These are phyloP conservation scores for Eriocheir sinensis DNA, from an alignment of 1,140 invertebrate genomes.

Conservation along the genomic window DNA sequence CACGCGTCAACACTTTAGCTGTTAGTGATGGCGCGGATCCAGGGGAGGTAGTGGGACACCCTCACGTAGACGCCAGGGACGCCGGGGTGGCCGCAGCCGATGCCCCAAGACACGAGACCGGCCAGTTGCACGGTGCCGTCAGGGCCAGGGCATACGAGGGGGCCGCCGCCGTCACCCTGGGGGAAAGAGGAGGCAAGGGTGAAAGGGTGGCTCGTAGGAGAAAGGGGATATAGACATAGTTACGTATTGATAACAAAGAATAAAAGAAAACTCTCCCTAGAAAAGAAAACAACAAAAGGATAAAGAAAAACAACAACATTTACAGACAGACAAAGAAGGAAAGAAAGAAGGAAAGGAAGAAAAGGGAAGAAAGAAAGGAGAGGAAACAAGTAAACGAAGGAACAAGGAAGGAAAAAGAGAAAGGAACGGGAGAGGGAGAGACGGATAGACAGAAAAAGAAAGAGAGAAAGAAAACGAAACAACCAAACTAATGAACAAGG, in stretches of 20 bases:
- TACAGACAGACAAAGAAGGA: too few species aligned
- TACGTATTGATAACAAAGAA: not conserved
- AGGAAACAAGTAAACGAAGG: too few species aligned
- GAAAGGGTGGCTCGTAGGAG: not conserved
- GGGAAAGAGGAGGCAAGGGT: not conserved
- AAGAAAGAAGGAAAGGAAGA: too few species aligned
- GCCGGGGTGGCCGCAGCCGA: constrained; percentile 88
- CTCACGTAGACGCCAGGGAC: constrained; percentile 95
- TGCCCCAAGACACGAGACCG: constrained; percentile 53
- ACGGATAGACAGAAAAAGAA: not conserved
- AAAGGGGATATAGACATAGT: not conserved
- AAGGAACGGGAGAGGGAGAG: not conserved
- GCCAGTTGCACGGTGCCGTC: constrained; percentile 37
- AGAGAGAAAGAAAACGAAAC: not conserved
- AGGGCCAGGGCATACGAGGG: constrained; percentile 29
- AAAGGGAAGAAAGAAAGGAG: too few species aligned
- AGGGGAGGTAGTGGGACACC: constrained; percentile 92
- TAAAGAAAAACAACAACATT: too few species aligned
- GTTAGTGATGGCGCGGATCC: constrained; percentile 84
- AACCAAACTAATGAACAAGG: too few species aligned
- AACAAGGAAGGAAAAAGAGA: too few species aligned
- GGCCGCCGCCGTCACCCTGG: constrained; percentile 62
- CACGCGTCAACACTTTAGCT: not conserved
- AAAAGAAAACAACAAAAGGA: too few species aligned
- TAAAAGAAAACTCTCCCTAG: too few species aligned